Percentiles rank a stretch among this genome's conserved stretches.
Conservation (phyloP, 1,140 invertebrate genomes). For the Drosophila pruinosa region DNA sequence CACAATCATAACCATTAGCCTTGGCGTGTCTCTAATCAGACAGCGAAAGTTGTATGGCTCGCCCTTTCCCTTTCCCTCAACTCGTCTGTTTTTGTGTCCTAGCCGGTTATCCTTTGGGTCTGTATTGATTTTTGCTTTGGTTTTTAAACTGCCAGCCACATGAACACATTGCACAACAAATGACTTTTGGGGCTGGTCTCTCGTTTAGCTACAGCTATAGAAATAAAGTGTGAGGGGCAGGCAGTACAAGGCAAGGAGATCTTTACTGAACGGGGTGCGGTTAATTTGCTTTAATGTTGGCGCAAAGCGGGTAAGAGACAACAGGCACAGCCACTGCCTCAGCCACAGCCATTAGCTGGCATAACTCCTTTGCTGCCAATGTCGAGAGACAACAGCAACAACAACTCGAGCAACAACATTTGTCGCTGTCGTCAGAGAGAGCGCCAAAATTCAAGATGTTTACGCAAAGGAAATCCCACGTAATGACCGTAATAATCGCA, state of each 20-base stretch:
- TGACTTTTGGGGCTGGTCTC: slow-evolving; percentile 66
- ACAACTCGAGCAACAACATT: slow-evolving; percentile 33
- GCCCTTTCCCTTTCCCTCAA: neutral
- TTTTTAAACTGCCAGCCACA: slow-evolving; percentile 79
- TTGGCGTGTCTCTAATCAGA: slow-evolving; percentile 76
- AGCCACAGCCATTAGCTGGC: slow-evolving; percentile 63
- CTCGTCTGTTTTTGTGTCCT: neutral
- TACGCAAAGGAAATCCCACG: slow-evolving; percentile 83
- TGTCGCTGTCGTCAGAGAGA: slow-evolving; percentile 50
- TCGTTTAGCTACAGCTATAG: neutral
- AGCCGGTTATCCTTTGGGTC: slow-evolving; percentile 45
- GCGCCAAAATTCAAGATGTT: slow-evolving; percentile 82
- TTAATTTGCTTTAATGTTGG: slow-evolving; percentile 82
- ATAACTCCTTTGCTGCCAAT: slow-evolving; percentile 57
- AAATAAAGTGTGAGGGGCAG: too few species aligned
- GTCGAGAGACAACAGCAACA: slow-evolving; percentile 28
- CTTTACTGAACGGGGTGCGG: slow-evolving; percentile 56
- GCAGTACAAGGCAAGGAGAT: too few species aligned
- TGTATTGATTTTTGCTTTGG: slow-evolving; percentile 79
- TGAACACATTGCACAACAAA: slow-evolving; percentile 80
- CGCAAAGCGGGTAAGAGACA: slow-evolving; percentile 23
- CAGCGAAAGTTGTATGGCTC: slow-evolving; percentile 51
- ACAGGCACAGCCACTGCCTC: neutral
- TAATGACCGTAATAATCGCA: slow-evolving; percentile 83
- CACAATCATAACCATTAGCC: slow-evolving; percentile 80